Evolutionary conservation across 2,113 vertebrate genomes (phyloP).

Genomic region (Sorex araneus): DNA sequence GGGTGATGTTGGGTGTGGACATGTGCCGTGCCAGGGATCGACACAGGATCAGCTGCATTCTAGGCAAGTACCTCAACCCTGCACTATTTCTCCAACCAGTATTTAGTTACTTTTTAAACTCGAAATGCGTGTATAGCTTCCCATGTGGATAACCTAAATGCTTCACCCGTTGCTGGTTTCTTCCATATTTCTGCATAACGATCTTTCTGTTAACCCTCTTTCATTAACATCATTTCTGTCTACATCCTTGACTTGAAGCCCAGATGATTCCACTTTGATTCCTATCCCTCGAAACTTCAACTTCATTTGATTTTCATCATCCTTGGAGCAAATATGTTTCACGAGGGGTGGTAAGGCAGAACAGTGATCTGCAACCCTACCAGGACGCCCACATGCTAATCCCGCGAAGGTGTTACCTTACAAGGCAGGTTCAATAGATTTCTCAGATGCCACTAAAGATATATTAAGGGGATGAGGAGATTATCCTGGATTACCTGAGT

Average conservation of each 20-base stretch:
- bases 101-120: neutral
- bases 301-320: neutral
- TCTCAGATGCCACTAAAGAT: neutral
- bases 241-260: neutral
- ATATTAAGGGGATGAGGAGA: neutral
- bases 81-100: too few relatives aligned
- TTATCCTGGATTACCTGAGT: neutral
- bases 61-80: too few relatives aligned
- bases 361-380: fast-evolving
- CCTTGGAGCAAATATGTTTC: neutral
- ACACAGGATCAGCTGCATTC: too few relatives aligned
- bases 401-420: neutral
- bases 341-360: neutral
- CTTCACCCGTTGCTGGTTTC: neutral
- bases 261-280: neutral
- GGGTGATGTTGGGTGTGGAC: too few relatives aligned
- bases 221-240: neutral
- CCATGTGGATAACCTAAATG: neutral
- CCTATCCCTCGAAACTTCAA: neutral
- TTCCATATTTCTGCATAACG: neutral
- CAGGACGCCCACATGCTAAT: neutral
- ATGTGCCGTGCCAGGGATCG: too few relatives aligned
- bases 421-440: neutral
- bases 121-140: neutral
- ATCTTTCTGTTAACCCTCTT: neutral